Evolutionary conservation across 2,888 invertebrate genomes (phyloP), one percentile per base, ranked within the genome.

Genomic region (Rhopalosiphum nymphaeae): DNA sequence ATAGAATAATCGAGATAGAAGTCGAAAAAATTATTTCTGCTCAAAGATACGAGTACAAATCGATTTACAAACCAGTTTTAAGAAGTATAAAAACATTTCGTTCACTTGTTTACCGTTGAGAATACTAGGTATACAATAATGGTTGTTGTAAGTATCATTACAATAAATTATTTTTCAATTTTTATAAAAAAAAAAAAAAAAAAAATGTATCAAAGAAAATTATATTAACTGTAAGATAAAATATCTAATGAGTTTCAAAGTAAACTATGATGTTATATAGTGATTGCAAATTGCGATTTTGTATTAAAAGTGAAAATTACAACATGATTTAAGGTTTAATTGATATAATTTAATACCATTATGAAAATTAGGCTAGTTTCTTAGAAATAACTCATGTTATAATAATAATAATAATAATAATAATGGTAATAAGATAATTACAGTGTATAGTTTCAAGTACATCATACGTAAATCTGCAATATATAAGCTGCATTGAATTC

Each of bases 31-130:
- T 9, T 25, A 44, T 85, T 57, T 92, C 26, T 46, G 9, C 61
- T 46, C 36, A 26, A 57, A 57, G 26, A 46, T 46, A 46, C 44
- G 44, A 46, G 46, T 61, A 46, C 86, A 61, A 57, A 86, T 61
- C 86, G 57, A 46, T 92, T 61, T 86, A 61, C 61, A 92, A 92
- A 61, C 86, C 36, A 57, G 46, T 92, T 92, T 86, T 57, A 57
- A 44, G 29, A 57, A 57, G n/a, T 46, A 61, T 91, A 78, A 78
- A 78, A 78, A 78, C 36, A 86, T 92, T 92, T 61, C 16, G 92
- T 92, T 87, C 36, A 29, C 9, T n/a, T 13, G n/a, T 36, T 36
- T 44, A 42, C 91, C 36, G 36, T 29, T 87, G 87, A 49, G 49
- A 87, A 87, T 46, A 86, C 46, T 86, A 29, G 21, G 16, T 57